Base-by-base conservation (phyloP, 2,888 invertebrate genomes). In the Eurytoma californica region DNA sequence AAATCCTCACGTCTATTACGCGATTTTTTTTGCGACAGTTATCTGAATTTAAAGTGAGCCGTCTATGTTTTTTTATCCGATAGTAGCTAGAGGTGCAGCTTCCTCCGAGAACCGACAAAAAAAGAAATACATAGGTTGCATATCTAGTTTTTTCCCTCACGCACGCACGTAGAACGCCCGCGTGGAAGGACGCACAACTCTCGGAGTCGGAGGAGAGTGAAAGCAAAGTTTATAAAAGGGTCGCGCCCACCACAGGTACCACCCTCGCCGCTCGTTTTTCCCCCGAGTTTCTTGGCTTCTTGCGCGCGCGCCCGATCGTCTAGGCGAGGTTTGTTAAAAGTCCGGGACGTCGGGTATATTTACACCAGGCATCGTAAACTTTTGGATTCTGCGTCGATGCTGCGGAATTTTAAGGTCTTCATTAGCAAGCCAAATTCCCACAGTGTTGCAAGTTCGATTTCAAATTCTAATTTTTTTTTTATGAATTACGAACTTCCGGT, bases 151-250 rank as follows among this genome's bases (percentile, higher is more conserved):
- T 49, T 30, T 55, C 16, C 57, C 72, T 58, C 57, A 18, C 58
- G 69, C 30, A 20, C 55, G 3, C n/a, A 47, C 39, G 12, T 63
- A 18, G 68, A 57, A 77, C 57, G 55, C 70, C 72, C 79, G 55
- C 63, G 18, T 58, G 39, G 53, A 30, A 51, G 18, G n/a, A 20
- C 7, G 14, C 53, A 3, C 14, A 13, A 66, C 9, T 39, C 9
- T 61, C 53, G 18, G 18, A 30, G n/a, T 57, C 53, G 63, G 68
- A 73, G 72, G 72, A 69, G 70, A 73, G 73, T 69, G 77, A 77
- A 77, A 77, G 73, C 80, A 68, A 80, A 87, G 86, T 86, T 84
- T 86, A 88, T 86, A 86, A 86, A 39, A 87, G 84, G 80, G 81
- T 83, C 84, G 83, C 84, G 83, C 82, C 83, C 83, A 84, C 82